These are phyloP conservation scores for Brachypterus glaber DNA, from an alignment of 2,888 invertebrate genomes.

Conservation along the genomic window DNA sequence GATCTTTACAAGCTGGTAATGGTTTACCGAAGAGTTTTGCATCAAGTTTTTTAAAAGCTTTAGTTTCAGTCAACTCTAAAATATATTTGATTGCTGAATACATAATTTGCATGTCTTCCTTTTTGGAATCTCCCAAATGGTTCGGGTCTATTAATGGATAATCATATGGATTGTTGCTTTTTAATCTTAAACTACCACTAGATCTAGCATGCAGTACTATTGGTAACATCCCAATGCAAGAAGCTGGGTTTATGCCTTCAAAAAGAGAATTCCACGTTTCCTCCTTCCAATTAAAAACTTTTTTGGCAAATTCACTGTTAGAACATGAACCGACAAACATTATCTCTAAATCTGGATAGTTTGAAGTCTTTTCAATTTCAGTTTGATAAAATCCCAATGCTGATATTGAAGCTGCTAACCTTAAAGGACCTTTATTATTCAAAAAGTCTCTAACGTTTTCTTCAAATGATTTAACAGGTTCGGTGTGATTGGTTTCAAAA, in stretches of 20 bases:
- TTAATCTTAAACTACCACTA: conserved; percentile 52
- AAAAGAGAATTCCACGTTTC: not conserved
- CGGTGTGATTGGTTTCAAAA: conserved; percentile 1
- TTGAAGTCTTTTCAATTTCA: not conserved
- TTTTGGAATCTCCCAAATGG: conserved; percentile 3
- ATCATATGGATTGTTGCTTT: conserved; percentile 20
- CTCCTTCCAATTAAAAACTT: not conserved
- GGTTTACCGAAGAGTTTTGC: conserved; percentile 11
- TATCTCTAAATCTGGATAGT: not conserved
- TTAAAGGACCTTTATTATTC: not conserved
- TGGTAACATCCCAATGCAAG: not conserved
- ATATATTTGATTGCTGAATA: conserved; percentile 43
- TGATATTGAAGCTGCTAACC: conserved; percentile 1
- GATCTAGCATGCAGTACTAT: conserved; percentile 24
- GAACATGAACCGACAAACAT: not conserved
- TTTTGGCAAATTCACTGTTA: not conserved
- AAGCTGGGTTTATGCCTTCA: not conserved
- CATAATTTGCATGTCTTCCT: conserved; percentile 42
- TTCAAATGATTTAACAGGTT: not conserved
- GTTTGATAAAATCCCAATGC: conserved; percentile 7
- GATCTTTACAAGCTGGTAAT: conserved; percentile 38
- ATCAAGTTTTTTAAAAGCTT: conserved; percentile 20
- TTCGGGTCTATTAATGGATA: conserved; percentile 17
- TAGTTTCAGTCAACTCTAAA: conserved; percentile 39
- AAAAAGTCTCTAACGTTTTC: not conserved